These are phyloP conservation scores for Limnephilus lunatus DNA, from an alignment of 2,888 invertebrate species.

Conservation along the genomic window DNA sequence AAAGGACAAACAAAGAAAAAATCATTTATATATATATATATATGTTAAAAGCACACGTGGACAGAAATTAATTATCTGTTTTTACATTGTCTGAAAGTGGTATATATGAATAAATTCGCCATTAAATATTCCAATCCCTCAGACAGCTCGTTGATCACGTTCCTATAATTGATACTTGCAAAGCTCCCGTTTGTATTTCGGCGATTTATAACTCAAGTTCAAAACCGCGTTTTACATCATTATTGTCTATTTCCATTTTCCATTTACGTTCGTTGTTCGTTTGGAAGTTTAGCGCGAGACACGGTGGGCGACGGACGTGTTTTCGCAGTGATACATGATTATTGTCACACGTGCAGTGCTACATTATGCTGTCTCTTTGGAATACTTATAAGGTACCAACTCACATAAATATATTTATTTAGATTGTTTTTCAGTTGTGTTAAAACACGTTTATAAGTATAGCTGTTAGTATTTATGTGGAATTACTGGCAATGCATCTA, in stretches of 20 bases:
- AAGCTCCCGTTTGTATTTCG: not conserved
- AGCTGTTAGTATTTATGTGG: too few species aligned
- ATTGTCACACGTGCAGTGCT: not conserved
- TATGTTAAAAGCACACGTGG: not conserved
- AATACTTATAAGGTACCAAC: not conserved
- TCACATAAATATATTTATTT: not conserved
- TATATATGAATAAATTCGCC: not conserved
- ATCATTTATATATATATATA: too few species aligned
- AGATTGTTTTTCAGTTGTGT: too few species aligned
- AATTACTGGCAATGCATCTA: too few species aligned
- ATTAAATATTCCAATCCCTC: not conserved
- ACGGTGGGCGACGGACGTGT: not conserved
- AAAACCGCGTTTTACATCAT: not conserved
- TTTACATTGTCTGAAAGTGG: not conserved
- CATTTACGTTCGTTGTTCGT: not conserved
- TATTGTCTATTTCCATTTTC: not conserved
- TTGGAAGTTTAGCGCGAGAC: not conserved
- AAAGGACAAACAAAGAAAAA: too few species aligned
- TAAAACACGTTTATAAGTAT: too few species aligned
- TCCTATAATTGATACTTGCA: not conserved
- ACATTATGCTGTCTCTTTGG: not conserved
- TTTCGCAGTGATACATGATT: not conserved
- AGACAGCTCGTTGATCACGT: not conserved
- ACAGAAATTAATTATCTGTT: not conserved
- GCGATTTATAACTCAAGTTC: not conserved